Evolutionary conservation across 2,113 vertebrate genomes (phyloP).

Genomic region (Calonectris borealis): DNA sequence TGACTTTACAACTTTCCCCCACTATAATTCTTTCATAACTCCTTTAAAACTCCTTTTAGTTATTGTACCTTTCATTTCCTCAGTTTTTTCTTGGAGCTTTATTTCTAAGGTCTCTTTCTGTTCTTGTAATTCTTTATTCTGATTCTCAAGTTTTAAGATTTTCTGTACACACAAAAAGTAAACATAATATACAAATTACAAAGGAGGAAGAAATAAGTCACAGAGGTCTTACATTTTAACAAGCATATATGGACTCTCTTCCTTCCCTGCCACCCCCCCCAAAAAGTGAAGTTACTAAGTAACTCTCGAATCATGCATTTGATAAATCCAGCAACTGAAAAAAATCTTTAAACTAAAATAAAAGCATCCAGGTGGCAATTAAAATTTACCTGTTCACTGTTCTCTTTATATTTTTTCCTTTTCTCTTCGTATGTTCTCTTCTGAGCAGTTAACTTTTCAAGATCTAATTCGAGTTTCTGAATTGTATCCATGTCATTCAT

Average conservation of each 20-base stretch:
- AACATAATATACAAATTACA: neutral
- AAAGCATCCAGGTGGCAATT: neutral
- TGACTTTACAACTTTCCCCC: neutral
- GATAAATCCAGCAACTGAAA: neutral
- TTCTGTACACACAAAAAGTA: conserved; percentile 49
- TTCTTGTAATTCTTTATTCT: conserved; percentile 72
- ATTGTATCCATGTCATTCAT: conserved; percentile 78
- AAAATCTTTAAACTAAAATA: neutral
- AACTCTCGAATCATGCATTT: neutral
- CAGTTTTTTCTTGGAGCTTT: conserved; percentile 75
- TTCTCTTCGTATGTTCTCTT: conserved; percentile 78
- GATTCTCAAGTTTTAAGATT: conserved; percentile 77
- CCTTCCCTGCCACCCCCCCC: neutral
- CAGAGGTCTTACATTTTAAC: neutral
- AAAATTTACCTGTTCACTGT: conserved; percentile 77
- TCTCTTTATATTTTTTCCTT: conserved; percentile 77
- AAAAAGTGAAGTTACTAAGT: neutral
- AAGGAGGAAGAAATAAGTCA: neutral
- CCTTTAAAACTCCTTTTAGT: neutral
- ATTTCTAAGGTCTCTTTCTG: conserved; percentile 80
- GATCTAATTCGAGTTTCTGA: conserved; percentile 83
- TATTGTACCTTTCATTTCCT: conserved; percentile 83
- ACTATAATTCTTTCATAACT: neutral
- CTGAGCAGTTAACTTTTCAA: conserved; percentile 79
- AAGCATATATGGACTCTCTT: neutral